Percentiles rank a stretch among this genome's conserved stretches.
Evolutionary conservation across 2,888 invertebrate genomes (phyloP).

Genomic region (Anorthoa munda): DNA sequence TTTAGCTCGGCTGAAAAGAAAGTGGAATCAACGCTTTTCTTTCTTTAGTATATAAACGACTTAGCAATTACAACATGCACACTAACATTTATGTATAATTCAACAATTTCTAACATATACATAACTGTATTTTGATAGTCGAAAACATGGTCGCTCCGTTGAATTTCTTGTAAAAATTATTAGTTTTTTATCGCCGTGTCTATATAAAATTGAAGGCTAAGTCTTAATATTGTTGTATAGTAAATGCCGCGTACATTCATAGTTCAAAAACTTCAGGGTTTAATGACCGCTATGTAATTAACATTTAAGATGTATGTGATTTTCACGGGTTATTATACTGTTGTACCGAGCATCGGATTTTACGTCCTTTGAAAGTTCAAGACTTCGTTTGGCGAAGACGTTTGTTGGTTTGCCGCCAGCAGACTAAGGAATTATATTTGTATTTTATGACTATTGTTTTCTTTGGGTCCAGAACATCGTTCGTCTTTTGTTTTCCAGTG

Average conservation of each 20-base stretch:
- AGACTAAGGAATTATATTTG: not conserved
- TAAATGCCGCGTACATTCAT: conserved; percentile 25
- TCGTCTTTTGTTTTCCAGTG: not conserved
- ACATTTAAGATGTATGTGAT: conserved; percentile 36
- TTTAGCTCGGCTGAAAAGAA: not conserved
- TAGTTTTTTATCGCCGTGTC: conserved; percentile 43
- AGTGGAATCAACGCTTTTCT: not conserved
- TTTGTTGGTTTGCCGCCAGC: conserved; percentile 27
- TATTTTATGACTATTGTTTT: not conserved
- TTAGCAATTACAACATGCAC: conserved; percentile 19
- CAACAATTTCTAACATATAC: conserved; percentile 14
- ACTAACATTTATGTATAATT: conserved; percentile 13
- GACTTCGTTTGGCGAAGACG: not conserved
- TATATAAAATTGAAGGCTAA: conserved; percentile 25
- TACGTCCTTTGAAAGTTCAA: conserved; percentile 30
- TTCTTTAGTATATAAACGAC: not conserved
- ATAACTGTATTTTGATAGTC: conserved; percentile 48
- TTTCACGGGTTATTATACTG: conserved; percentile 19
- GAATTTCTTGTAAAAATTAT: conserved; percentile 41
- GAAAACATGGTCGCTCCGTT: conserved; percentile 29
- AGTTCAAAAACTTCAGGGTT: conserved; percentile 47
- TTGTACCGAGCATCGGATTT: not conserved
- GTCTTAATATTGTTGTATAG: conserved; percentile 23
- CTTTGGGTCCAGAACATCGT: not conserved
- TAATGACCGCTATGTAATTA: conserved; percentile 41